Conservation (phyloP, 2,888 invertebrate genomes). For the Mactromeris polynyma region DNA sequence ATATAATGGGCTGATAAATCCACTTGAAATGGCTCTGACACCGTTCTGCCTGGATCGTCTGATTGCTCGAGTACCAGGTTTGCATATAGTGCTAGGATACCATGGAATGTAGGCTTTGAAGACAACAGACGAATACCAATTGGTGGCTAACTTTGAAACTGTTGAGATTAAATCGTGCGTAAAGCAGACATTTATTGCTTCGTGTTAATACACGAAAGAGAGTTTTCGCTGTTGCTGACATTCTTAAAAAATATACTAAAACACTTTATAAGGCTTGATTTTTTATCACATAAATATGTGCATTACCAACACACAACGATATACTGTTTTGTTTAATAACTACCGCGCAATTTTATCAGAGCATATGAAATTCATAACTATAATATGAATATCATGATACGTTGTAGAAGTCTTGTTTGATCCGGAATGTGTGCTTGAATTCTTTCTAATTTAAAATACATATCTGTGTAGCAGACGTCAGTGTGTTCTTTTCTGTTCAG, state of each 20-base stretch:
- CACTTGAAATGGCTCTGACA: not conserved
- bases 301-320: not conserved
- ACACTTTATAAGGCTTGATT: not conserved
- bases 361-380: not conserved
- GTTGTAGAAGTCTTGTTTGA: too few relatives aligned
- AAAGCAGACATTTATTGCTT: not conserved
- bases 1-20: not conserved
- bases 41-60: not conserved
- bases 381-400: too few relatives aligned
- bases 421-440: too few relatives aligned
- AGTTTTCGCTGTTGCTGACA: not conserved
- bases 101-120: not conserved
- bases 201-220: not conserved
- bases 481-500: too few relatives aligned
- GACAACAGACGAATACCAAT: not conserved
- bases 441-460: too few relatives aligned
- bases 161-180: constrained; percentile 14
- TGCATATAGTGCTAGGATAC: not conserved
- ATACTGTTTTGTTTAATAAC: not conserved
- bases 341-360: not conserved
- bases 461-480: too few relatives aligned
- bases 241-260: not conserved
- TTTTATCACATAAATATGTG: not conserved
- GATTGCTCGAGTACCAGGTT: not conserved
- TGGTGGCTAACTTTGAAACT: not conserved